Base-by-base conservation (phyloP, 30 jellyfish, hydroid and myxozoan genomes). In the Nemopilema nomurai region DNA sequence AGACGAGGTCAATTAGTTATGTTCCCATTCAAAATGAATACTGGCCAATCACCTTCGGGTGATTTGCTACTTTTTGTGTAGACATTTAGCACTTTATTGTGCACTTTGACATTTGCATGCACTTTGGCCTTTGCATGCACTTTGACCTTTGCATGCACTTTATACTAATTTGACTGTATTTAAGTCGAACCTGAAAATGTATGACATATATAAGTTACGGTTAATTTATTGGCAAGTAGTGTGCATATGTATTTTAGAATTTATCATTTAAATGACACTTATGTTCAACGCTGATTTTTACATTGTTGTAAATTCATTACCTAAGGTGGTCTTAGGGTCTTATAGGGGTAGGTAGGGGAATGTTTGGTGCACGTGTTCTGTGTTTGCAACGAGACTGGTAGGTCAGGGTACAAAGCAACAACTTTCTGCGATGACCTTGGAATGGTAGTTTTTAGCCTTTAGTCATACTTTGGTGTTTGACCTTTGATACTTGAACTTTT, bases 241-340 rank as follows among this genome's bases (percentile, higher is more conserved):
- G 89, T 80, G 89, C 79, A 80, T 66, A 66, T 31, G 72, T 80
- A 80, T 79, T 23, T 51, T 80, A 80, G 73, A 41, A 77, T 21
- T 80, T 31, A 49, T 80, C 53, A 26, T 49, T 80, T 80, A 28
- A 80, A 68, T 25, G 16, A 77, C 29, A 31, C 33, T 80, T 65
- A 31, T 67, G 80, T 71, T 83, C 21, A 0, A 41, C 57, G n/a
- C 71, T 64, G 65, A 74, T 84, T 67, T 84, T 80, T 77, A 71
- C 84, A 74, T 84, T 77, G 87, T 17, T 84, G 87, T 84, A 74
- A 62, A 84, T 67, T 83, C 76, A 71, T 75, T 84, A 1, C 93
- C 93, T 84, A 84, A 84, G 93, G 82, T 74, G 31, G 32, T 79
- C 62, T 84, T 67, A 74, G 91, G 86, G 32, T 23, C 65, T 52